Evolutionary conservation across 2,888 invertebrate species (phyloP).

Genomic region (Dione juno): DNA sequence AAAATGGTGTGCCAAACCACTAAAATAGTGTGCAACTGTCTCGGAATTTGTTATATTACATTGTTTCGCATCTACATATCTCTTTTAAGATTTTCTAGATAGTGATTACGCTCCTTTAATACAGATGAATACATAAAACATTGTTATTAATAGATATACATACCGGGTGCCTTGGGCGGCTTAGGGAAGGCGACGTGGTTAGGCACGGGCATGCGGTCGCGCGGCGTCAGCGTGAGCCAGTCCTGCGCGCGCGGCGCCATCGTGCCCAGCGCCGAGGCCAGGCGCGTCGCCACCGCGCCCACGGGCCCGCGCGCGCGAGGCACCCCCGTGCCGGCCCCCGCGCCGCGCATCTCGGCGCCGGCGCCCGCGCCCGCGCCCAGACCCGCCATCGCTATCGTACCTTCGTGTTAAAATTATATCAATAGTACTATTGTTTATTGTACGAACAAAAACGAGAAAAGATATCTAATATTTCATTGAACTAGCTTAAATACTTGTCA

Average conservation of each 20-base stretch:
- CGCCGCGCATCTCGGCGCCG: slow-evolving; percentile 69
- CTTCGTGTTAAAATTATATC: slow-evolving; percentile 53
- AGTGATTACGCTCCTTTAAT: no score
- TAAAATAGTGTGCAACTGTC: no score
- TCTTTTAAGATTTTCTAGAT: no score
- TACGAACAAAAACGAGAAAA: no score
- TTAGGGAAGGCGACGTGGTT: slow-evolving; percentile 93
- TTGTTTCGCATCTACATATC: no score
- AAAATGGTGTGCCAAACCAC: no score
- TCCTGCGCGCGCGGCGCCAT: slow-evolving; percentile 80
- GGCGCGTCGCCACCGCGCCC: slow-evolving; percentile 70
- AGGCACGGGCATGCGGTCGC: slow-evolving; percentile 90
- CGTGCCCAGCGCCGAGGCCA: slow-evolving; percentile 64
- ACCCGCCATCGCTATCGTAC: slow-evolving; percentile 82
- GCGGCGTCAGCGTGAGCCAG: slow-evolving; percentile 89
- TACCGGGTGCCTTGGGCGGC: slow-evolving; percentile 94
- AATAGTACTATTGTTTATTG: no score
- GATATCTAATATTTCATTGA: no score
- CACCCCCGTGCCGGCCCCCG: slow-evolving; percentile 64
- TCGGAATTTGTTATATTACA: no score
- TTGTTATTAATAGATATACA: no score
- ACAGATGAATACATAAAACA: no score
- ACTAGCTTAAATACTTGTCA: no score
- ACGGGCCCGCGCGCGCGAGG: slow-evolving; percentile 74
- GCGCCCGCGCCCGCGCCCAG: slow-evolving; percentile 70